Base-by-base conservation (phyloP, 2,888 invertebrate species). In the Oligia fasciuncula region DNA sequence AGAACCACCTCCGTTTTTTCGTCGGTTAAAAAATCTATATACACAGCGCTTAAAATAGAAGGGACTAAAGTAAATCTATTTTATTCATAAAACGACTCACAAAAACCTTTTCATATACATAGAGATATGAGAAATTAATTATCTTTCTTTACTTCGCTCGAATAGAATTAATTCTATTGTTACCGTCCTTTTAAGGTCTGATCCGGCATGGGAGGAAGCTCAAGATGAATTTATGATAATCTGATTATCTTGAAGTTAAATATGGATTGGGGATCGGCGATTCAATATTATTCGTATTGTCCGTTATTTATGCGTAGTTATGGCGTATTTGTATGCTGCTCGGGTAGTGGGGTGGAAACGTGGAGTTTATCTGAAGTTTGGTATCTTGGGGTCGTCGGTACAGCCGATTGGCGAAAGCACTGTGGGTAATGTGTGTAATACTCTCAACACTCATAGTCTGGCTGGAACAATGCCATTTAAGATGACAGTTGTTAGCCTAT, bases 151-250 rank as follows among this genome's bases (percentile, higher is more conserved):
- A 75, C 76, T 82, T 77, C 40, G 73, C 76, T 76, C 73, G 79
- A 82, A 82, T 79, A 77, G 87, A 89, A 88, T 88, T 88, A 89
- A 88, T 89, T 85, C 90, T 70, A 84, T 89, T 89, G 87, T 90
- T 84, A 79, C 73, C 80, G 76, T 79, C 85, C 89, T 76, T 86
- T 87, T 77, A 80, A 73, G 74, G 76, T 71, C 87, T 84, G 83
- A 85, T 86, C 87, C 80, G 79, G 54, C 71, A 65, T 60, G 76
- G 76, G 73, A 79, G 85, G 81, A 82, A 85, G 69, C 83, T 67
- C 69, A 62, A 81, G 78, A 88, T 86, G 86, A 88, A 89, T 87
- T 88, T 89, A 84, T 87, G 83, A 85, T 88, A 89, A 88, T 89
- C 86, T 82, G 81, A 87, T 88, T 89, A 89, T 82, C 88, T 89